Evolutionary conservation across 2,888 invertebrate genomes (phyloP), one percentile per base, ranked within the genome.

Genomic region (Lomographa bimaculata): DNA sequence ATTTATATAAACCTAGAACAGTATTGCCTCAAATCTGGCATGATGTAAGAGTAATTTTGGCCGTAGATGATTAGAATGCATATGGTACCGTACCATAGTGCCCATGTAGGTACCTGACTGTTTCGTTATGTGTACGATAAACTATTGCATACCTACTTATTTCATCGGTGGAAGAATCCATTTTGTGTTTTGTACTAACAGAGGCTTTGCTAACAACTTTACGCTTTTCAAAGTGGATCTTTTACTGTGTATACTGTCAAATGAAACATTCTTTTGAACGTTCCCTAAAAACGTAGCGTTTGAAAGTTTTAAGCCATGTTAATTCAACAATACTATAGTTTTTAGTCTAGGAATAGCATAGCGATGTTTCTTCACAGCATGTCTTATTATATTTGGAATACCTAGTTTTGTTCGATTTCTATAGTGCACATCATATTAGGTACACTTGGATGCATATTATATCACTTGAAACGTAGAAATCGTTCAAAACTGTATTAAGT

Each of bases 31-130:
- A 30, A 54, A n/a, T 46, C 34, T 64, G 60, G 60, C 64, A 62
- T 63, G 65, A n/a, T n/a, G n/a, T n/a, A n/a, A n/a, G n/a, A n/a
- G n/a, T 46, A 43, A 54, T 39, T 58, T 46, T 50, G 50, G 46
- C 43, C 46, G 35, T 54, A 20, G 26, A 32, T 34, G 5, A 46
- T 58, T 53, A 46, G 26, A 39, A 26, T 21, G 25, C 10, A 26
- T 23, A 14, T 6, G 9, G 32, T 32, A 24, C 12, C 14, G 17
- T 7, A 7, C 18, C 17, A 9, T 29, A 23, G 17, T 19, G 11
- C 26, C 37, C 35, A 16, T 5, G 23, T 30, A 53, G 52, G 58
- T 58, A 58, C 58, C 58, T 58, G 58, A 53, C 33, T 58, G 56
- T 56, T 58, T 58, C 54, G 25, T 29, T 34, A 34, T 23, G 5